Evolutionary conservation across 2,113 vertebrate genomes (phyloP), one percentile per base, ranked within the genome.

Genomic region (Sturnus vulgaris): DNA sequence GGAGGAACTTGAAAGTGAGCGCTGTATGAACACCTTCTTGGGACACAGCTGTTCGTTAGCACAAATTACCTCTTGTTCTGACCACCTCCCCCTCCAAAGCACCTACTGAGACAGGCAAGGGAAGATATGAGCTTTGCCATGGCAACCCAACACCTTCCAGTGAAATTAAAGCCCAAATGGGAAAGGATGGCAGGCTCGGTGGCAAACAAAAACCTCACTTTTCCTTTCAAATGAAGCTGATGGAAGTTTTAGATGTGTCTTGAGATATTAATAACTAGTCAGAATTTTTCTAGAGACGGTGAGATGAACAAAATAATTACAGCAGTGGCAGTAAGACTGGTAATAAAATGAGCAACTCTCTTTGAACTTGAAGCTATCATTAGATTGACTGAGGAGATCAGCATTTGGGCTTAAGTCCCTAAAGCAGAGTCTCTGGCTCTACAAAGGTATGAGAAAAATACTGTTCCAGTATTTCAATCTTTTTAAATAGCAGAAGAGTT

Each of bases 71-170:
- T 82, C 89, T 91, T 79, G 16, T 83, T 93, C 82, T 93, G 88
- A 88, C 88, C 88, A 93, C 65, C 72, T 95, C 53, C 79, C 56
- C 87, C 72, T 90, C 84, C 80, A 88, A 92, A 90, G 61, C 63
- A 94, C 93, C 90, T 92, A 80, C 82, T 64, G 92, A 90, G 83
- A 37, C 40, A 42, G 60, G 53, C 25, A 88, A 88, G 44, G 59
- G 71, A 92, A 92, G 80, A 90, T 33, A 84, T 4, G 72, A 93
- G 94, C 82, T 96, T 96, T 95, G n/a, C 93, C 79, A 94, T 96
- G 72, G 95, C 93, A 96, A 96, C 95, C 56, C 82, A 88, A 86
- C 93, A 93, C 72, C 71, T 95, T 68, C 69, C 68, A n/a, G 49
- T 84, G 69, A 96, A 95, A 97, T 94, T 94, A 94, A 95, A 94